Conservation (phyloP, 1,140 invertebrate genomes). For the Calycopis cecrops region DNA sequence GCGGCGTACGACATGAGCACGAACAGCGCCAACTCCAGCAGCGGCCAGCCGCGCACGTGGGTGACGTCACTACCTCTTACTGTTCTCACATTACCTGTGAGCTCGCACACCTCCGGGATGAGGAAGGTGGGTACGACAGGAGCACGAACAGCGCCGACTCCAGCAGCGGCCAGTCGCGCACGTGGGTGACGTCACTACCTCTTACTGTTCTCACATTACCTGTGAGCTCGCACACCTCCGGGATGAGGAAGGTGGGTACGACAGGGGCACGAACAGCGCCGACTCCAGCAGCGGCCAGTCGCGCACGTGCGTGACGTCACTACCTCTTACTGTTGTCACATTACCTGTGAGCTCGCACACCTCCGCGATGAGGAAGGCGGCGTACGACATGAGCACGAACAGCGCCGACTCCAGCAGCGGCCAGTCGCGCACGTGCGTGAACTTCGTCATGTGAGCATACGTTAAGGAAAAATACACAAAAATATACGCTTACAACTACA, state of each 20-base stretch:
- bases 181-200: no score
- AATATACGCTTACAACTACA: no score
- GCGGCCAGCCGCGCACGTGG: constrained; percentile 92
- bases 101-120: constrained; percentile 94
- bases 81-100: constrained; percentile 93
- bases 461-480: constrained; percentile 39
- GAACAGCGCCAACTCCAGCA: constrained; percentile 97
- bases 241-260: constrained; percentile 97
- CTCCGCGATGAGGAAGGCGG: constrained; percentile 97
- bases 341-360: constrained; percentile 94
- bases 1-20: constrained; percentile 98
- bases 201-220: no score
- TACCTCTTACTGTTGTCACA: no score
- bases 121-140: constrained; percentile 98
- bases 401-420: constrained; percentile 96
- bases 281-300: constrained; percentile 98
- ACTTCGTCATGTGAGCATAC: constrained; percentile 89
- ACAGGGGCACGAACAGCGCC: constrained; percentile 97
- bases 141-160: constrained; percentile 97
- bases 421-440: constrained; percentile 94
- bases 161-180: constrained; percentile 95
- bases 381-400: constrained; percentile 98
- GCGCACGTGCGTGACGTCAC: constrained; percentile 92
- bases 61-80: no score
- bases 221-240: constrained; percentile 95